phyloP scores from a whole-genome alignment of 2,797 vertebrate species.

The Synanceia verrucosa region DNA sequence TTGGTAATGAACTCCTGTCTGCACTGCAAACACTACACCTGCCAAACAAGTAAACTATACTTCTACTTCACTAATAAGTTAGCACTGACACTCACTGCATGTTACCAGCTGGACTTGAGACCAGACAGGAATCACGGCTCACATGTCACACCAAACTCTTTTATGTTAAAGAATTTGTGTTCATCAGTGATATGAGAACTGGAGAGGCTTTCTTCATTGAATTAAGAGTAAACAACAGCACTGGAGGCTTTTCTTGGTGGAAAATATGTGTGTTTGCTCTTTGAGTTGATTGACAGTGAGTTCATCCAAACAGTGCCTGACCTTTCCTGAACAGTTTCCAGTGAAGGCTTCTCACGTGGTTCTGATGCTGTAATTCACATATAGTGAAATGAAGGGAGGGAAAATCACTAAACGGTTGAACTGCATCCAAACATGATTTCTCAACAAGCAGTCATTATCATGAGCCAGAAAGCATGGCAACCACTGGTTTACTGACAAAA shows the following conservation, averaged over 20 bases:
- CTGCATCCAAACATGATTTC: background rate
- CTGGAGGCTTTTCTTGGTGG: background rate
- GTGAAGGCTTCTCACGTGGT: too few relatives aligned
- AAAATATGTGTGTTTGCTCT: accelerated
- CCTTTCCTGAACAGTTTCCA: too few relatives aligned
- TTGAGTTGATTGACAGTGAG: background rate
- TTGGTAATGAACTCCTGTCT: too few relatives aligned
- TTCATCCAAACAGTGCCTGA: too few relatives aligned
- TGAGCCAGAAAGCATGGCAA: background rate
- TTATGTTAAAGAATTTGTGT: too few relatives aligned
- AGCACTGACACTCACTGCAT: background rate
- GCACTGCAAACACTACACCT: too few relatives aligned
- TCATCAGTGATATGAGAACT: background rate
- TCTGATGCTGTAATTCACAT: too few relatives aligned
- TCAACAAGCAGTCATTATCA: background rate
- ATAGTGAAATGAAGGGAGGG: background rate
- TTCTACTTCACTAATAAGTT: background rate
- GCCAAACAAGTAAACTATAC: too few relatives aligned
- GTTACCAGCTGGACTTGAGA: too few relatives aligned
- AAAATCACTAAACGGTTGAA: constrained; percentile 1
- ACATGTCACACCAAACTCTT: too few relatives aligned
- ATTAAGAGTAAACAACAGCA: background rate
- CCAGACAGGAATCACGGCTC: too few relatives aligned
- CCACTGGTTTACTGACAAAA: background rate
- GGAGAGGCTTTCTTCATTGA: background rate